A percentile compares a stretch with the other conserved stretches of the same genome.
phyloP scores from a whole-genome alignment of 1,140 invertebrate species.

The Drosophila fuyamai region DNA sequence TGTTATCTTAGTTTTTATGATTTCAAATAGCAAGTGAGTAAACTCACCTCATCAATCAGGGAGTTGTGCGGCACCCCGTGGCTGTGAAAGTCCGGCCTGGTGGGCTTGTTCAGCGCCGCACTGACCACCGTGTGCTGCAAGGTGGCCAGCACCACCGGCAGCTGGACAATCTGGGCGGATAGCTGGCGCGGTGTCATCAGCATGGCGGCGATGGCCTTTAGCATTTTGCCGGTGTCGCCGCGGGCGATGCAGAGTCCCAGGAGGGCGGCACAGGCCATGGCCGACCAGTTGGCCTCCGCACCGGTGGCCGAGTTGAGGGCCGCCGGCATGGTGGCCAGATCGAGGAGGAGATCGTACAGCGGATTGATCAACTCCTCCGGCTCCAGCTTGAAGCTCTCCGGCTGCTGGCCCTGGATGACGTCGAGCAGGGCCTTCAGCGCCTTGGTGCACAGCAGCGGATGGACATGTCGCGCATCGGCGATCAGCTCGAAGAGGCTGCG shows the following conservation, averaged over 20 bases:
- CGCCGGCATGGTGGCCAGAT: constrained; percentile 90
- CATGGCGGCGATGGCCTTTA: constrained; percentile 93
- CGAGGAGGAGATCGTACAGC: constrained; percentile 91
- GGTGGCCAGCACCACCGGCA: constrained; percentile 93
- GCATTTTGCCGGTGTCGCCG: constrained; percentile 96
- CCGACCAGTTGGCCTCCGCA: constrained; percentile 89
- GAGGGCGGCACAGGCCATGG: constrained; percentile 95
- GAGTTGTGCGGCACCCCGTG: constrained; percentile 93
- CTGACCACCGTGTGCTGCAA: constrained; percentile 96
- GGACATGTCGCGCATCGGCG: constrained; percentile 91
- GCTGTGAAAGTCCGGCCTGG: constrained; percentile 94
- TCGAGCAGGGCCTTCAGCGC: constrained; percentile 94
- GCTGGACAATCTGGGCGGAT: constrained; percentile 92
- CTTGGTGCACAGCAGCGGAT: constrained; percentile 94
- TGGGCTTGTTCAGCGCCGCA: constrained; percentile 92
- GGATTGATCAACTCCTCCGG: constrained; percentile 92
- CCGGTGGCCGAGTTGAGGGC: constrained; percentile 84
- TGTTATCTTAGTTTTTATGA: no score
- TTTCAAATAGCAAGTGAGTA: no score
- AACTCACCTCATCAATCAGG: constrained; percentile 89
- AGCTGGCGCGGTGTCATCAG: constrained; percentile 93
- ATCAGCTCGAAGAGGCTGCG: constrained; percentile 96
- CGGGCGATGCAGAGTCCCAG: constrained; percentile 95
- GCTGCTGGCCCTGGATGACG: constrained; percentile 91
- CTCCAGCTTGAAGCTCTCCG: constrained; percentile 86